Conservation (phyloP, 2,797 vertebrate genomes). For the Malacoraja senta region DNA sequence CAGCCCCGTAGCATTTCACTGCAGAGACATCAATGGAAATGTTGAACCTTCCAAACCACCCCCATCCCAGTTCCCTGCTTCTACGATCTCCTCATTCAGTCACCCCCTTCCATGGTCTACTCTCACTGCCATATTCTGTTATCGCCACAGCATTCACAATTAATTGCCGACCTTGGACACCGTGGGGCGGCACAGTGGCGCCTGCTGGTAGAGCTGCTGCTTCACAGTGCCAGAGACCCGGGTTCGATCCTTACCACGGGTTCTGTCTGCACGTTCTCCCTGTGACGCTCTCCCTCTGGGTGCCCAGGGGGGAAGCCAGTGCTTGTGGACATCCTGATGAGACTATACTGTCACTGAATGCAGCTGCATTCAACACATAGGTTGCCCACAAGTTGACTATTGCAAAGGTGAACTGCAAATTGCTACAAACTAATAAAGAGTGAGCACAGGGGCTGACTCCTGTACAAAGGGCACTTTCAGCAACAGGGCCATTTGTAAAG, state of each 20-base stretch:
- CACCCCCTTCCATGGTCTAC: background rate
- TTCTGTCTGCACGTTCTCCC: too few relatives aligned
- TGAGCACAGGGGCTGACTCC: background rate
- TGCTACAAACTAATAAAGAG: background rate
- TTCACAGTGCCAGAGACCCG: too few relatives aligned
- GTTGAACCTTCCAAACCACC: background rate
- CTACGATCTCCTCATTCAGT: background rate
- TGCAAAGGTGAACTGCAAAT: background rate
- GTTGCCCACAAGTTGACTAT: background rate
- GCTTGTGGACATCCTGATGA: background rate
- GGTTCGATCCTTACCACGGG: too few relatives aligned
- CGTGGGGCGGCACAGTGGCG: too few relatives aligned
- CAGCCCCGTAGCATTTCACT: background rate
- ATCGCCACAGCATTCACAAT: background rate
- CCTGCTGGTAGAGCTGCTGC: too few relatives aligned
- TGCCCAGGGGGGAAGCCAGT: background rate
- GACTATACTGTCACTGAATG: background rate
- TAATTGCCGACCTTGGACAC: background rate
- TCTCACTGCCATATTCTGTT: background rate
- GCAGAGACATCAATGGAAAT: background rate
- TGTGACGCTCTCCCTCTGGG: too few relatives aligned
- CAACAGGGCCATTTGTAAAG: background rate
- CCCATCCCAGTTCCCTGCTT: background rate
- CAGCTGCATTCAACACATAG: background rate
- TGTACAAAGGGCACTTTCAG: background rate